Evolutionary conservation across 1,140 invertebrate species (phyloP).

Genomic region (Macrocentrus cingulum): DNA sequence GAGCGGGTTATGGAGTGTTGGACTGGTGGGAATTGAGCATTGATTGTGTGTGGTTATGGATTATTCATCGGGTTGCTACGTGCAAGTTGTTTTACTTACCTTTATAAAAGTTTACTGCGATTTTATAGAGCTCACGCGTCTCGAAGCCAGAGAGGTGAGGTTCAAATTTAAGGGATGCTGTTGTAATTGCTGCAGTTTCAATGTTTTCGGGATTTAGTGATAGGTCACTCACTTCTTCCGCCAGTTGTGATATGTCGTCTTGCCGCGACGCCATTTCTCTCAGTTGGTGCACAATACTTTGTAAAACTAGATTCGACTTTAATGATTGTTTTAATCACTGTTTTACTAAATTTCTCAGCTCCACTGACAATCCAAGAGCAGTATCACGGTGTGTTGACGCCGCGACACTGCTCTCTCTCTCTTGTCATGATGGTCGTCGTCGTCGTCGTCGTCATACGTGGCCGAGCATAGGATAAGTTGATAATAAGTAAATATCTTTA

Average conservation of each 20-base stretch:
- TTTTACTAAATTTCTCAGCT: background rate
- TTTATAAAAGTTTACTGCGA: slow-evolving; percentile 86
- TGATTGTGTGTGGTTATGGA: too few species aligned
- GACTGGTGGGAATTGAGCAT: too few species aligned
- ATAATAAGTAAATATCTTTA: too few species aligned
- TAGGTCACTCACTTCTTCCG: slow-evolving; percentile 44
- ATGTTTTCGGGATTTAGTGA: slow-evolving; percentile 28
- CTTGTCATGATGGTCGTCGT: too few species aligned
- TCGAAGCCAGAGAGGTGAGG: slow-evolving; percentile 53
- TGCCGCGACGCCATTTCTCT: slow-evolving; percentile 50
- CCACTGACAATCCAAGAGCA: background rate
- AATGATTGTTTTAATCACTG: too few species aligned
- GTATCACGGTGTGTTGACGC: too few species aligned
- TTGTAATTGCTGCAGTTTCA: slow-evolving; percentile 7
- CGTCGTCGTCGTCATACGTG: too few species aligned
- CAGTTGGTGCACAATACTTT: background rate
- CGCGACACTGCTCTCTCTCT: too few species aligned
- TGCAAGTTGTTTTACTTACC: slow-evolving; percentile 60
- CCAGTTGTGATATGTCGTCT: slow-evolving; percentile 41
- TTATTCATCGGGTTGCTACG: background rate
- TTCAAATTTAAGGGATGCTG: slow-evolving; percentile 33
- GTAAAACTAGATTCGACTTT: background rate
- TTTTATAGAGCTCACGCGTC: slow-evolving; percentile 75
- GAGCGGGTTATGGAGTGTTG: background rate
- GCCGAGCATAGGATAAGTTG: too few species aligned